These are phyloP conservation scores for Xiphophorus birchmanni DNA, from an alignment of 2,797 vertebrate species.

Conservation along the genomic window DNA sequence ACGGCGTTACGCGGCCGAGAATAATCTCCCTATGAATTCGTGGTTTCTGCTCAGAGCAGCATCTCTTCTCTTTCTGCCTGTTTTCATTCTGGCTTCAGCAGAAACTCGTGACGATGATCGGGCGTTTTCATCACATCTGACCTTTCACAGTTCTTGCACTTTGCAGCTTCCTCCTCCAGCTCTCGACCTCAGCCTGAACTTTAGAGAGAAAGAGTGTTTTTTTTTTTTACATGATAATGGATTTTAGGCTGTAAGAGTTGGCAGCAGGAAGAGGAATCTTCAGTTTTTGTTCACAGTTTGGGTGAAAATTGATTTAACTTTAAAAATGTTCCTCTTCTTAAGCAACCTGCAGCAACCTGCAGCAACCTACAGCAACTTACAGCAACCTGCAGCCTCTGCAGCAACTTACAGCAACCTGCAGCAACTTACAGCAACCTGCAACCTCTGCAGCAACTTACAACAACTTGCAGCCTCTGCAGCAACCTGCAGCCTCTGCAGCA, in stretches of 20 bases:
- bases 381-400: too few relatives aligned
- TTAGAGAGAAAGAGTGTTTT: background rate
- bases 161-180: background rate
- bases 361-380: too few relatives aligned
- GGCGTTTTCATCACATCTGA: background rate
- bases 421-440: too few relatives aligned
- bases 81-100: background rate
- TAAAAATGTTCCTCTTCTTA: background rate
- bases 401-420: too few relatives aligned
- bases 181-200: background rate
- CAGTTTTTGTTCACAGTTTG: background rate
- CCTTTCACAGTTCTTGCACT: background rate
- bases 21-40: background rate
- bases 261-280: background rate
- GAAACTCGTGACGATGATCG: background rate
- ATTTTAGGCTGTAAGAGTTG: background rate
- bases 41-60: slow-evolving; percentile 6
- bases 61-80: background rate
- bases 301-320: background rate
- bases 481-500: background rate
- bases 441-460: too few relatives aligned
- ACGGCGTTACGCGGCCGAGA: background rate
- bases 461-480: background rate
- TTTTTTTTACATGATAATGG: background rate
- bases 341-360: too few relatives aligned